Percentiles rank a stretch among this genome's conserved stretches.
Conservation (phyloP, 2,113 vertebrate genomes). For the Mirza zaza region DNA sequence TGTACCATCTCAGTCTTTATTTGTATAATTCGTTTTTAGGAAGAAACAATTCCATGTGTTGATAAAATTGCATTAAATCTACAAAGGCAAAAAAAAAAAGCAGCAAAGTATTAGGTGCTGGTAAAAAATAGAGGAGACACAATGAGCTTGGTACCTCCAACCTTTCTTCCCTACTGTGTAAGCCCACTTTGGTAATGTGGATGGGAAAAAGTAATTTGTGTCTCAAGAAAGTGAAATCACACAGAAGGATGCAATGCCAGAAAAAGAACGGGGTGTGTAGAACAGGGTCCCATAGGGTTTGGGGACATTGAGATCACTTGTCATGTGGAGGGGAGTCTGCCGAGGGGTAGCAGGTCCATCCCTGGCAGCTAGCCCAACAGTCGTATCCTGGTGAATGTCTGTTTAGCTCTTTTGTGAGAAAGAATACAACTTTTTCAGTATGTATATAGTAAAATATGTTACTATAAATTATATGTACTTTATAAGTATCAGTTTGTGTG, state of each 20-base stretch:
- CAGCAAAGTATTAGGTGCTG: neutral
- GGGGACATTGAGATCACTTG: slow-evolving; percentile 26
- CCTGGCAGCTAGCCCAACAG: slow-evolving; percentile 80
- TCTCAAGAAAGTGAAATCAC: slow-evolving; percentile 6
- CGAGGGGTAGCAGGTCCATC: slow-evolving; percentile 88
- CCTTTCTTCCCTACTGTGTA: slow-evolving; percentile 34
- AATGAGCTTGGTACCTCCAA: neutral
- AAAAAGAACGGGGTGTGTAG: neutral
- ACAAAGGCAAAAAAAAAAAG: slow-evolving; percentile 33
- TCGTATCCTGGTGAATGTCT: slow-evolving; percentile 81
- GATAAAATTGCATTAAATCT: neutral
- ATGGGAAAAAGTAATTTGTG: neutral
- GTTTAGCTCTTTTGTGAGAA: slow-evolving; percentile 84
- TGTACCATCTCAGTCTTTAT: slow-evolving; percentile 51
- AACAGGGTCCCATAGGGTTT: neutral
- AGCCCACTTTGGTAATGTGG: slow-evolving; percentile 1
- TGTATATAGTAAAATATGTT: slow-evolving; percentile 88
- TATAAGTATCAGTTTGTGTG: slow-evolving; percentile 93
- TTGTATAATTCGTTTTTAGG: slow-evolving; percentile 55
- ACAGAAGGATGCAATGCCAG: neutral
- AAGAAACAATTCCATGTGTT: slow-evolving; percentile 51
- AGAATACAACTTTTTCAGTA: slow-evolving; percentile 86
- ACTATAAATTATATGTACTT: slow-evolving; percentile 91
- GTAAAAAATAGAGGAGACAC: neutral
- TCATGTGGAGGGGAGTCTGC: slow-evolving; percentile 77